These are phyloP conservation scores for Ptychoptera contaminata DNA, from an alignment of 2,888 invertebrate species.

Conservation along the genomic window DNA sequence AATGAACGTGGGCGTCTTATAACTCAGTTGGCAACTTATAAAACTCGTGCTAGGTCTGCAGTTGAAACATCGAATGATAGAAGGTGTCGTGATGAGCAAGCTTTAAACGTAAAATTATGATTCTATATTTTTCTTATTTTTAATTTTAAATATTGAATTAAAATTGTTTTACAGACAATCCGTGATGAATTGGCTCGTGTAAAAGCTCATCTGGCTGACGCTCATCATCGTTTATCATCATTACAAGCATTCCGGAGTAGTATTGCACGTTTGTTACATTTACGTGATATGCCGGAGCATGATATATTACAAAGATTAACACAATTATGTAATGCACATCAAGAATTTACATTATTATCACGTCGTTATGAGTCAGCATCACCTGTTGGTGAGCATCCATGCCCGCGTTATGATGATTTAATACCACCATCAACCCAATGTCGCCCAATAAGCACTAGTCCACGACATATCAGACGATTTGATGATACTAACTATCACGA, in stretches of 20 bases:
- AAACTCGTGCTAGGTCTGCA: constrained; percentile 24
- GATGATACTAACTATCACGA: constrained; percentile 11
- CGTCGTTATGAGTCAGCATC: constrained; percentile 45
- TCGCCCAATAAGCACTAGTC: constrained; percentile 22
- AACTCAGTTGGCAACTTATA: constrained; percentile 22
- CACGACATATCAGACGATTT: constrained; percentile 8
- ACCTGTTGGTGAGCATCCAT: constrained; percentile 23
- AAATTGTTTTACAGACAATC: constrained; percentile 33
- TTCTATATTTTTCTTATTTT: neutral
- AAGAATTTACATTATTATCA: constrained; percentile 72
- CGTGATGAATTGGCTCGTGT: constrained; percentile 60
- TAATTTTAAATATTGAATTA: neutral
- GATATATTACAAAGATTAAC: constrained; percentile 63
- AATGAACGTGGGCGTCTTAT: constrained; percentile 46
- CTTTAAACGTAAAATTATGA: constrained; percentile 22
- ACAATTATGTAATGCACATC: constrained; percentile 71
- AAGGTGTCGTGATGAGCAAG: constrained; percentile 26
- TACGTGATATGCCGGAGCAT: constrained; percentile 56
- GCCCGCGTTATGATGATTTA: constrained; percentile 8
- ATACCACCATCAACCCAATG: constrained; percentile 22
- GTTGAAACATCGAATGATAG: constrained; percentile 27
- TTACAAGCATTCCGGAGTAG: constrained; percentile 61
- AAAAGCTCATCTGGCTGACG: constrained; percentile 57
- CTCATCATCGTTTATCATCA: constrained; percentile 60
- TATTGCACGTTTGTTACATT: constrained; percentile 55